These are phyloP conservation scores for Xestobium rufovillosum DNA, from an alignment of 2,888 invertebrate species.

Conservation along the genomic window DNA sequence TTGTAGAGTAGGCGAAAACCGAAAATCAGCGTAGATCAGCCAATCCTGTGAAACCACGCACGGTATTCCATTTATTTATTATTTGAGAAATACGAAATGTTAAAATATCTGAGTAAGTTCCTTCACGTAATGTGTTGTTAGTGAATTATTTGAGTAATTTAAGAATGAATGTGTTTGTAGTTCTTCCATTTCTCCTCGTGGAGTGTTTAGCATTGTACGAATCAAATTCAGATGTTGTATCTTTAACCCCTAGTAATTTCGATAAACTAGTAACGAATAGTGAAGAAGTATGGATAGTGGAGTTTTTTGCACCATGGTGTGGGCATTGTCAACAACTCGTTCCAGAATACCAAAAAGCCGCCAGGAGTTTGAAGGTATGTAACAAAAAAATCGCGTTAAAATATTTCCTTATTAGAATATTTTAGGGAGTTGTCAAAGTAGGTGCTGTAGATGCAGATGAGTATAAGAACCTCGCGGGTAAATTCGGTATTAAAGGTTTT, in stretches of 20 bases:
- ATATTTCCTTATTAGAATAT: conserved; percentile 21
- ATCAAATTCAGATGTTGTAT: conserved; percentile 69
- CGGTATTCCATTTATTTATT: too few species aligned
- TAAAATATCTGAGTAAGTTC: too few species aligned
- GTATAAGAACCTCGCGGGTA: conserved; percentile 70
- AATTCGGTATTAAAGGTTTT: conserved; percentile 82
- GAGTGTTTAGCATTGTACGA: conserved; percentile 54
- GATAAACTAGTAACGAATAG: conserved; percentile 73
- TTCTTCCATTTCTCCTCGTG: conserved; percentile 30
- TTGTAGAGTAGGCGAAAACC: too few species aligned
- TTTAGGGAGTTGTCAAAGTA: conserved; percentile 83
- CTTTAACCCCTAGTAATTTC: conserved; percentile 82
- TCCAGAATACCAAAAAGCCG: conserved; percentile 91
- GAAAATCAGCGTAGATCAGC: too few species aligned
- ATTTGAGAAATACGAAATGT: too few species aligned
- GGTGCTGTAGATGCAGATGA: conserved; percentile 92
- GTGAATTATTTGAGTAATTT: too few species aligned
- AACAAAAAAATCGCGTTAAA: not conserved
- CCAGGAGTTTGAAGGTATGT: conserved; percentile 78
- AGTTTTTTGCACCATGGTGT: conserved; percentile 97
- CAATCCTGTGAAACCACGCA: too few species aligned
- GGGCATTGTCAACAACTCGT: conserved; percentile 85
- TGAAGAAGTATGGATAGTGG: conserved; percentile 89
- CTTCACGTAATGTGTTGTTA: too few species aligned
- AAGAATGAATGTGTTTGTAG: too few species aligned